Evolutionary conservation across 2,888 invertebrate species (phyloP), one percentile per base, ranked within the genome.

Genomic region (Eumacrocentrus americanus): DNA sequence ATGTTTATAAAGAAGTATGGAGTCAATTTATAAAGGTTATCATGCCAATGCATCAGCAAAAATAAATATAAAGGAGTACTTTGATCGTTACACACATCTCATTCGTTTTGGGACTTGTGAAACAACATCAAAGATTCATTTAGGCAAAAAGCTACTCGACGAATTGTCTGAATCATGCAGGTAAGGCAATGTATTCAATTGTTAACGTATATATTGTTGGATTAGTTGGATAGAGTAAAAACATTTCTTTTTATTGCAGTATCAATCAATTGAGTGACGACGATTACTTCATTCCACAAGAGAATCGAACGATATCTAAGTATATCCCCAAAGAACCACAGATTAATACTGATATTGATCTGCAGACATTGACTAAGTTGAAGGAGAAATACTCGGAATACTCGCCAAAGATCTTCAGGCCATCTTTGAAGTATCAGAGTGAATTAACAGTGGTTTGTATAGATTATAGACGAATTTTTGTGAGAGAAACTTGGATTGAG

Each of bases 81-180:
- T 76, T 38, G 38, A 65, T 1, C 29, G 68, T 7, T 75, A 70
- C 60, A 38, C 51, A 1, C 52, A 65, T 6, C 7, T 59, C 2
- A 37, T 71, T 12, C 57, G 42, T 46, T 53, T 61, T 16, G 48
- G 42, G 12, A 56, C 56, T 2, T 42, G 54, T 11, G 44, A 61
- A 20, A 52, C 67, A 22, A 35, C 60, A n/a, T 60, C 58, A 5
- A 53, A 70, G 5, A n/a, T n/a, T n/a, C n/a, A n/a, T n/a, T 66
- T 84, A 4, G 79, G 71, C 52, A 78, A 83, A 57, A 74, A 80
- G 14, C 82, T 84, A 61, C 82, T 81, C 69, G 67, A 76, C 1
- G 78, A 83, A 58, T 67, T 85, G 2, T 69, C 75, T 1, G 74
- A 76, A 5, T 83, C 82, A 70, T 85, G 85, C 79, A 84, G 82